Conservation (phyloP, 2,797 vertebrate genomes). For the Lycodopsis pacificus region DNA sequence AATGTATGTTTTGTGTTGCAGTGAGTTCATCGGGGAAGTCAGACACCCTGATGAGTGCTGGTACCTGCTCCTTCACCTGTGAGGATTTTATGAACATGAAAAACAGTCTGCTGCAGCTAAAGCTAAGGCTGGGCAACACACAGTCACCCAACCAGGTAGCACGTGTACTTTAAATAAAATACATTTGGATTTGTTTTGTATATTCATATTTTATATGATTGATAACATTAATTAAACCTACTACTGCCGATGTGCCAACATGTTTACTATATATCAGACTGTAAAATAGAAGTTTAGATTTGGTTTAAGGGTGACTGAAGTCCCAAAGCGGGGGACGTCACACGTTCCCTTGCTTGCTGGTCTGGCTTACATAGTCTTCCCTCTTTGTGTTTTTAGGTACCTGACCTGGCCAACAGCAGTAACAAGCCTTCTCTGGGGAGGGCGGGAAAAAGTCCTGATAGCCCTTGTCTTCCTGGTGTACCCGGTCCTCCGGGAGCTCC, state of each 20-base stretch:
- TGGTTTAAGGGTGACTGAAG: neutral
- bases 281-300: neutral
- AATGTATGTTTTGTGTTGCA: slow-evolving; percentile 41
- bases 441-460: slow-evolving; percentile 73
- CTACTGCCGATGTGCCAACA: neutral
- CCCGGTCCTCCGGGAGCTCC: slow-evolving; percentile 81
- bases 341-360: neutral
- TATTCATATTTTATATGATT: neutral
- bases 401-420: slow-evolving; percentile 79
- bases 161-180: neutral
- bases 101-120: slow-evolving; percentile 82
- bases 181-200: too few relatives aligned
- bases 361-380: neutral
- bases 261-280: neutral
- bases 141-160: slow-evolving; percentile 78
- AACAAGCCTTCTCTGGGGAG: slow-evolving; percentile 75
- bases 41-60: slow-evolving; percentile 84
- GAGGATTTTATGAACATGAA: slow-evolving; percentile 86
- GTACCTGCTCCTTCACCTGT: slow-evolving; percentile 85
- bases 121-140: slow-evolving; percentile 76
- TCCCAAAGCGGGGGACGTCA: too few relatives aligned
- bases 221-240: neutral
- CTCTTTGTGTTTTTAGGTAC: slow-evolving; percentile 62
- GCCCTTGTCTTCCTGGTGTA: slow-evolving; percentile 60
- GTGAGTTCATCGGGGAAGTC: slow-evolving; percentile 82